Base-by-base conservation (phyloP, 2,888 invertebrate species). In the Synergus japonicus region DNA sequence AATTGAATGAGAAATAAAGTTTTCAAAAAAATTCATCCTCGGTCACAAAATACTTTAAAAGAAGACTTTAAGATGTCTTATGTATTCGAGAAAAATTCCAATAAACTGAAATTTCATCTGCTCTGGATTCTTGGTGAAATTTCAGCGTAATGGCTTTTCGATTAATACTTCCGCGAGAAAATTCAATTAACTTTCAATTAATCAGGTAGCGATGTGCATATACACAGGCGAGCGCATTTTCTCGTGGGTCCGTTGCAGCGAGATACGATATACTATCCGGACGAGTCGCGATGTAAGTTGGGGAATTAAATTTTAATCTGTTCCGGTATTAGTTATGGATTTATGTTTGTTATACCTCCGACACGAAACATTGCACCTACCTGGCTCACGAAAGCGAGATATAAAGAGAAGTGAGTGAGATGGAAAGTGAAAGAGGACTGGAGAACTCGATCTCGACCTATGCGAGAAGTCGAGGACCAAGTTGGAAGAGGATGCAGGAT, bases 151-250 rank as follows among this genome's bases (percentile, higher is more conserved):
- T 87, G 85, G 84, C 86, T 87, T 88, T 86, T 86, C 89, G 88
- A 90, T 90, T 89, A 89, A 90, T 86, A 86, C 86, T 87, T 88
- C 86, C 84, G 79, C 84, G 84, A 81, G 83, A 84, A 86, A 87
- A 89, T 88, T 88, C 87, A 89, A 90, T 90, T 90, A 89, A 88
- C 89, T 88, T 90, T 88, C 89, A 87, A 91, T 91, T 90, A 90
- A 91, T 91, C 89, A 88, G 78, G 79, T 15, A 41, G 46, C 18
- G 49, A n/a, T n/a, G 54, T n/a, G 3, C 9, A 54, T 69, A 7
- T n/a, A 15, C 22, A 46, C 13, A 13, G 76, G 79, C 81, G 81
- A 80, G 80, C 79, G 83, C 73, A 46, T 22, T 76, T 15, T 77
- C 79, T 65, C n/a, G 29, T 46, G 54, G 49, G 37, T 76, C 12